Percentiles rank a stretch among this genome's conserved stretches.
These are phyloP conservation scores for Heliothis virescens DNA, from an alignment of 1,140 invertebrate species.

Conservation along the genomic window DNA sequence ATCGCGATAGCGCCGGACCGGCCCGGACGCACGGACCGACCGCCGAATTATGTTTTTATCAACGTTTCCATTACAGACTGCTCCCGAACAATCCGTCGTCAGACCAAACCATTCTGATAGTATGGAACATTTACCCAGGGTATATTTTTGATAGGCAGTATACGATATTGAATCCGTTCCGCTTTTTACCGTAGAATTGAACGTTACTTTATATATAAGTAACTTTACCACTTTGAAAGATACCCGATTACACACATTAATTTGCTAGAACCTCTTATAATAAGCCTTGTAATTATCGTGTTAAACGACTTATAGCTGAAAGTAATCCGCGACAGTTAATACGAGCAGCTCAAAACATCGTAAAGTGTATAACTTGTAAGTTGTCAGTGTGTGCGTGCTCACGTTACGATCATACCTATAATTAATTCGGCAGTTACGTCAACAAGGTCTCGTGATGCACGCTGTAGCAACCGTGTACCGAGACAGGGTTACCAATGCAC, in stretches of 20 bases:
- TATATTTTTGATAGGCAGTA: background rate
- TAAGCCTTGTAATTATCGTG: background rate
- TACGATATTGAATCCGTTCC: too few species aligned
- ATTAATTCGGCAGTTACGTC: conserved; percentile 31
- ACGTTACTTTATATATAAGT: background rate
- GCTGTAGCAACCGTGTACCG: background rate
- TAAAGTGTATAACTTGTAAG: conserved; percentile 1
- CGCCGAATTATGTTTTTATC: conserved; percentile 18
- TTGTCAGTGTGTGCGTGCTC: background rate
- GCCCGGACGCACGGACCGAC: conserved; percentile 2
- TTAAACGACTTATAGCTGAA: background rate
- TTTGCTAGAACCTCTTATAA: background rate
- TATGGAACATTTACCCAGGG: background rate
- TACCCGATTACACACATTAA: background rate
- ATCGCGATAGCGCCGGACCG: background rate
- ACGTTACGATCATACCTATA: conserved; percentile 22
- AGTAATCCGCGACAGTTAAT: background rate
- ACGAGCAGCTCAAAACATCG: background rate
- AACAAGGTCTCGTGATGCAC: conserved; percentile 21
- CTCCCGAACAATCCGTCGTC: conserved; percentile 8
- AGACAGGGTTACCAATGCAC: background rate
- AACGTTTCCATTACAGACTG: conserved; percentile 23
- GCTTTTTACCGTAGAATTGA: too few species aligned
- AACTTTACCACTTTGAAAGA: background rate
- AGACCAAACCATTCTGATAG: background rate